phyloP scores from a whole-genome alignment of 2,888 invertebrate genomes.

The Scotopteryx bipunctaria region DNA sequence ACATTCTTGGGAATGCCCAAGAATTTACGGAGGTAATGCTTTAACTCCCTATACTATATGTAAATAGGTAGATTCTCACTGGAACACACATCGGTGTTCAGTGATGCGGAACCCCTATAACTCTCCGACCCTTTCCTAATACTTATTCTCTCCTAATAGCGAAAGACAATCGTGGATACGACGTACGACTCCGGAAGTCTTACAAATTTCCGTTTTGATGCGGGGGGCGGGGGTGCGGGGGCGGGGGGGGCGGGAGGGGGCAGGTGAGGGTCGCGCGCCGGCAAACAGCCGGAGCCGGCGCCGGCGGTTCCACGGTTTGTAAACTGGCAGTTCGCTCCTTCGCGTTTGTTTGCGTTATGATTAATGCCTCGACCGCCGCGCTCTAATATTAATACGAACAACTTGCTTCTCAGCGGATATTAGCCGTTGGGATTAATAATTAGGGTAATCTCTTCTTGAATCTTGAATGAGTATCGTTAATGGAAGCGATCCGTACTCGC shows the following conservation, averaged over 20 bases:
- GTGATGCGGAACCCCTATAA: slow-evolving; percentile 13
- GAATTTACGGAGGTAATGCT: not conserved
- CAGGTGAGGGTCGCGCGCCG: not conserved
- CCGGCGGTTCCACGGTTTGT: not conserved
- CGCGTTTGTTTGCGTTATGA: not conserved
- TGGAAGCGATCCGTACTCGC: slow-evolving; percentile 20
- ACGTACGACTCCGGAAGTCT: not conserved
- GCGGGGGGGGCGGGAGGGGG: not conserved
- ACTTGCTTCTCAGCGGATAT: slow-evolving; percentile 22
- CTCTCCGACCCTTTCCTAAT: slow-evolving; percentile 19
- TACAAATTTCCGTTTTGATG: slow-evolving; percentile 13
- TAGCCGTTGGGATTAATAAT: slow-evolving; percentile 25
- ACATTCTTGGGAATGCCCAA: no score
- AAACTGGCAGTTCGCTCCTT: not conserved
- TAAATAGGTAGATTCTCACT: not conserved
- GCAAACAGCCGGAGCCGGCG: slow-evolving; percentile 1
- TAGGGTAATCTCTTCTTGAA: slow-evolving; percentile 23
- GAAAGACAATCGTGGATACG: slow-evolving; percentile 18
- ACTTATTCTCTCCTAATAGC: slow-evolving; percentile 25
- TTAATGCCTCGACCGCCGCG: not conserved
- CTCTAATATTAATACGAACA: slow-evolving; percentile 11
- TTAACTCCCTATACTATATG: not conserved
- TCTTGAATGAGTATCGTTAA: slow-evolving; percentile 27
- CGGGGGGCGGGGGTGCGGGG: slow-evolving; percentile 5
- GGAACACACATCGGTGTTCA: slow-evolving; percentile 14